Percentiles rank a stretch among this genome's conserved stretches.
Evolutionary conservation across 2,113 vertebrate species (phyloP).

Genomic region (Arothron firmamentum): DNA sequence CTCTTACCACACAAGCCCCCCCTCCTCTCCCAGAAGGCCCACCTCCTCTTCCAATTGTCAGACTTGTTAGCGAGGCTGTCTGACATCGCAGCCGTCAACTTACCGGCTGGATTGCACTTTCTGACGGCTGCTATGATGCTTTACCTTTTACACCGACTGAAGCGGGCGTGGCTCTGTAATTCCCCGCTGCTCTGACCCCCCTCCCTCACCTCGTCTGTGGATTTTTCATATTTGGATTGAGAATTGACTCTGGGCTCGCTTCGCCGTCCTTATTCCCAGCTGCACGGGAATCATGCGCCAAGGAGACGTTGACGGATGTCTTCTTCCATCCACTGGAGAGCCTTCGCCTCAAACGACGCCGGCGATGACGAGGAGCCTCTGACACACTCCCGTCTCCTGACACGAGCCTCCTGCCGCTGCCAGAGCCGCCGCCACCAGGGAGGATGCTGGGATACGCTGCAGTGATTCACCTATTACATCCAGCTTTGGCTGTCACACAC

Average conservation of each 20-base stretch:
- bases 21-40: constrained; percentile 47
- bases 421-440: constrained; percentile 60
- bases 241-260: constrained; percentile 53
- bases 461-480: constrained; percentile 69
- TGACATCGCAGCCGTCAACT: constrained; percentile 56
- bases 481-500: constrained; percentile 30
- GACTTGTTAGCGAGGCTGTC: constrained; percentile 63
- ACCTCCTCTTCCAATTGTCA: constrained; percentile 59
- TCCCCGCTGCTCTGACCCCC: constrained; percentile 17
- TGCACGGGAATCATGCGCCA: constrained; percentile 58
- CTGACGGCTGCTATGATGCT: constrained; percentile 52
- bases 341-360: constrained; percentile 61
- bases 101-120: constrained; percentile 51
- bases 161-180: constrained; percentile 23
- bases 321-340: constrained; percentile 71
- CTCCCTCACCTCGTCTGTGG: constrained; percentile 20
- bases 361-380: constrained; percentile 59
- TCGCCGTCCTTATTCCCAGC: constrained; percentile 66
- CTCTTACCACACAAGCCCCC: constrained; percentile 47
- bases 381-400: constrained; percentile 72
- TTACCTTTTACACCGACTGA: constrained; percentile 33
- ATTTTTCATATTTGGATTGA: constrained; percentile 66
- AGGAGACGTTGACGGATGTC: constrained; percentile 76
- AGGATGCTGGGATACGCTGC: constrained; percentile 65
- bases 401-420: constrained; percentile 68